Evolutionary conservation across 2,797 vertebrate genomes (phyloP), one percentile per base, ranked within the genome.

Genomic region (Taeniopygia guttata): DNA sequence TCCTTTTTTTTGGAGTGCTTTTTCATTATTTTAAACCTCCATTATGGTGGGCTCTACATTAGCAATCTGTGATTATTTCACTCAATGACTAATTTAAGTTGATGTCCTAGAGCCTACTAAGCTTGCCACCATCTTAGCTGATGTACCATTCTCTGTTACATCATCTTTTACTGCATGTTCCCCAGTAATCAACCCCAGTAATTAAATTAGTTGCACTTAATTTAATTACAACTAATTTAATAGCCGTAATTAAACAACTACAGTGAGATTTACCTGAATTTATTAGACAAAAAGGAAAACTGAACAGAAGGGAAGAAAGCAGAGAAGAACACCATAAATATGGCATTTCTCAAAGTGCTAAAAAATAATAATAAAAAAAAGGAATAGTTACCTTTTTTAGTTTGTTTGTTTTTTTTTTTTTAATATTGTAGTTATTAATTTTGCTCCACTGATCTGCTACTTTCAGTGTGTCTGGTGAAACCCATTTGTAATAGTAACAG

Each of bases 281-380:
- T 81, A 26, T 67, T 34, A 58, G 29, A 66, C 9, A 49, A 25
- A 75, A 10, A 62, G 8, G 16, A 66, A 93, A 90, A 36, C 62
- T 73, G 34, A 93, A 49, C 56, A 87, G 48, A 70, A 51, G 5
- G 25, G 16, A 64, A 32, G 18, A 25, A 68, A 82, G 27, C 4
- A 43, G 48, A 85, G 32, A 81, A 12, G 26, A 78, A 15, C 3
- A 13, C 8, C 6, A 19, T 29, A 46, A 29, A 6, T 5, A 16
- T 34, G 8, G 1, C 7, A 1, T 52, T 89, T 63, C 48, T 70
- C 62, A 83, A 70, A 74, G 2, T 16, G 7, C 6, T 59, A 9
- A 2, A 23, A 15, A n/a, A n/a, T n/a, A n/a, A n/a, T n/a, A n/a
- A n/a, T n/a, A 30, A 43, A 48, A 52, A 27, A 16, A 13, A 0